Percentiles rank a stretch among this genome's conserved stretches.
Evolutionary conservation across 2,113 vertebrate species (phyloP).

Genomic region (Ranitomeya imitator): DNA sequence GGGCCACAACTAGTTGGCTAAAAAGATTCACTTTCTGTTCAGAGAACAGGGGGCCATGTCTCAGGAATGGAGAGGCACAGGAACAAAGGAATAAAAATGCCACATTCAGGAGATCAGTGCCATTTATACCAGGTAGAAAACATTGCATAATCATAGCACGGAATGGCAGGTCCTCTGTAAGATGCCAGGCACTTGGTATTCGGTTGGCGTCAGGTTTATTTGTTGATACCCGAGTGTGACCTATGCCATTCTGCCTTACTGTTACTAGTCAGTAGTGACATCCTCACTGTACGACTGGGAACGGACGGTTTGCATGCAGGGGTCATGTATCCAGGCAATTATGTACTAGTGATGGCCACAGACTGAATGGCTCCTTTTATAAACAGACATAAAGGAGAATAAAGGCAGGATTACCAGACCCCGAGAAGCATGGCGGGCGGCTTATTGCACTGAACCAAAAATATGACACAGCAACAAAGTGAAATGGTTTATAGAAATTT

Average conservation of each 20-base stretch:
- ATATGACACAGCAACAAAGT: slow-evolving; percentile 45
- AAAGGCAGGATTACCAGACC: slow-evolving; percentile 45
- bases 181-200: too few relatives aligned
- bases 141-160: too few relatives aligned
- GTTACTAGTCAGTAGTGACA: neutral
- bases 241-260: too few relatives aligned
- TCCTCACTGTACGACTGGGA: neutral
- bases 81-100: too few relatives aligned
- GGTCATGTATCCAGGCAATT: neutral
- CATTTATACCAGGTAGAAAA: too few relatives aligned
- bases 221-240: neutral
- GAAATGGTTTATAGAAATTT: neutral
- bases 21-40: too few relatives aligned
- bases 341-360: slow-evolving; percentile 12
- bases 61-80: too few relatives aligned
- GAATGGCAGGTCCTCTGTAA: too few relatives aligned
- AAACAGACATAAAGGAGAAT: slow-evolving; percentile 30
- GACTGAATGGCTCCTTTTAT: slow-evolving; percentile 41
- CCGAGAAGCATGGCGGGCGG: slow-evolving; percentile 8
- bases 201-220: too few relatives aligned
- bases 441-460: slow-evolving; percentile 13
- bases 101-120: too few relatives aligned
- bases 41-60: too few relatives aligned
- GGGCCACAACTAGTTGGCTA: too few relatives aligned
- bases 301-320: neutral